These are phyloP conservation scores for Centropus unirufus DNA, from an alignment of 2,113 vertebrate genomes.

Conservation along the genomic window DNA sequence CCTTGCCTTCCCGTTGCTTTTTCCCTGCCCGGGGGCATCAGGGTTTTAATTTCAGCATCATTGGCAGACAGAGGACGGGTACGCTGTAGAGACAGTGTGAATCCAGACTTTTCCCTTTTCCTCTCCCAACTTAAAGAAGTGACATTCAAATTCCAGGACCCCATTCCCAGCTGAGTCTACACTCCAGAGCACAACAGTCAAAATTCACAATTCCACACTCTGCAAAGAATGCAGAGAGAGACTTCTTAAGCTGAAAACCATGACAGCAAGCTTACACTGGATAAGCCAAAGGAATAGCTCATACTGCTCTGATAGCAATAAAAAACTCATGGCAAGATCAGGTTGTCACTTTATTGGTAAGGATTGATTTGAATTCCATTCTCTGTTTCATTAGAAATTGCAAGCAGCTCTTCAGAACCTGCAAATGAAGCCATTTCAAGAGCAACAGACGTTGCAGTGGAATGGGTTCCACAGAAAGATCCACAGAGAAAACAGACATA, in stretches of 20 bases:
- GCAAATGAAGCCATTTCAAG: neutral
- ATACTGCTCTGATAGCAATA: neutral
- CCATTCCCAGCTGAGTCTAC: neutral
- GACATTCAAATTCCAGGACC: constrained; percentile 2
- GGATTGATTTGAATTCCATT: neutral
- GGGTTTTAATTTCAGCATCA: constrained; percentile 81
- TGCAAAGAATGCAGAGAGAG: neutral
- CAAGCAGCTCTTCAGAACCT: neutral
- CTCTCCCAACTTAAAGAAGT: neutral
- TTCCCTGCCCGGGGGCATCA: constrained; percentile 74
- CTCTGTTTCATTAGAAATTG: neutral
- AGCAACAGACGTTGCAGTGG: neutral
- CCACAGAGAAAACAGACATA: neutral
- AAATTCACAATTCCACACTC: neutral
- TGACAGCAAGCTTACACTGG: neutral
- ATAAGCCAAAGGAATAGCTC: neutral
- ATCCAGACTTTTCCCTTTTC: neutral
- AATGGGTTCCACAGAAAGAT: neutral
- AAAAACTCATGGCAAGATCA: neutral
- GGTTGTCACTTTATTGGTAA: neutral
- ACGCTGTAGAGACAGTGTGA: constrained; percentile 68
- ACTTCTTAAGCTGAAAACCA: neutral
- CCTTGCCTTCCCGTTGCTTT: constrained; percentile 74
- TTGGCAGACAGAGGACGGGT: constrained; percentile 81
- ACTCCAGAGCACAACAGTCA: neutral